These are phyloP conservation scores for Phycodurus eques DNA, from an alignment of 2,113 vertebrate genomes.

Conservation along the genomic window DNA sequence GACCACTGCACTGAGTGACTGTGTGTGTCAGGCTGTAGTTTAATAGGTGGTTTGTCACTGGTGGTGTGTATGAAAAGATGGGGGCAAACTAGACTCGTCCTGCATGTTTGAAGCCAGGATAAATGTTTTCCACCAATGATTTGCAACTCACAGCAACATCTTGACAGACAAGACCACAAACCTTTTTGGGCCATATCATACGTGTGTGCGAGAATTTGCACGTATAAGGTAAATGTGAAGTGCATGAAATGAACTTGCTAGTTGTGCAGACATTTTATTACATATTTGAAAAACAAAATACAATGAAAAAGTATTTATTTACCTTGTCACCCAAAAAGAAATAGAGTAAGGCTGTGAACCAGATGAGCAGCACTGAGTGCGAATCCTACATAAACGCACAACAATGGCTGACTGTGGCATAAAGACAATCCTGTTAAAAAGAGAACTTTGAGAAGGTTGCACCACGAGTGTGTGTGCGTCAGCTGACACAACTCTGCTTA, in stretches of 20 bases:
- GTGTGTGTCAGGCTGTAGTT: too few species aligned
- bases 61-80: constrained; percentile 4
- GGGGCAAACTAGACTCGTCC: constrained; percentile 4
- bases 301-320: constrained; percentile 20
- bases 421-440: constrained; percentile 67
- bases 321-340: constrained; percentile 8
- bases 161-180: constrained; percentile 41
- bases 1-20: neutral
- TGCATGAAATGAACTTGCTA: neutral
- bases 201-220: neutral
- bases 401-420: constrained; percentile 52
- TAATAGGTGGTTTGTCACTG: neutral
- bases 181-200: constrained; percentile 44
- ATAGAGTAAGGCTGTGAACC: constrained; percentile 26
- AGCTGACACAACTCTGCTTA: constrained; percentile 49
- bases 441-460: constrained; percentile 53
- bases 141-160: constrained; percentile 43
- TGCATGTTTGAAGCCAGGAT: neutral
- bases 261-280: constrained; percentile 57
- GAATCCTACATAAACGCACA: constrained; percentile 58
- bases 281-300: constrained; percentile 63
- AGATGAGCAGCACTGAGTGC: constrained; percentile 40
- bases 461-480: constrained; percentile 20
- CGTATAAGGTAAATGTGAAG: neutral
- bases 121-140: constrained; percentile 16